Conservation (phyloP, 2,888 invertebrate genomes). For the Mimumesa dahlbomi region DNA sequence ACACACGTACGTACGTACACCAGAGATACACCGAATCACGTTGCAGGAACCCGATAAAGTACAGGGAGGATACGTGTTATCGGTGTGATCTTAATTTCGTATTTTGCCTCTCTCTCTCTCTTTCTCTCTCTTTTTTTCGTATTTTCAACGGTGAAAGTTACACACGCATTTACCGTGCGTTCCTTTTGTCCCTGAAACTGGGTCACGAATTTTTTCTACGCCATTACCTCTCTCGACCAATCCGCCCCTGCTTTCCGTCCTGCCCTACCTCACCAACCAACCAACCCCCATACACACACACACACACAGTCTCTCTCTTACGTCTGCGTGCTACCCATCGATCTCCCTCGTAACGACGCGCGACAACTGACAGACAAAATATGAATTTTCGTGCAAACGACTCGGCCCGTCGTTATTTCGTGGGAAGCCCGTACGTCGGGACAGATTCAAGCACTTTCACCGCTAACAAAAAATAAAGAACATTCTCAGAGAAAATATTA, state of each 20-base stretch:
- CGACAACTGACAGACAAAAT: slow-evolving; percentile 42
- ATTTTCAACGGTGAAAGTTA: too few relatives aligned
- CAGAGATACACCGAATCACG: too few relatives aligned
- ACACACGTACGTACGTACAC: too few relatives aligned
- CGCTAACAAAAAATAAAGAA: too few relatives aligned
- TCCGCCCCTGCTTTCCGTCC: slow-evolving; percentile 49
- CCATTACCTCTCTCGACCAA: slow-evolving; percentile 55
- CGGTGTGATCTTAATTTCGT: background rate
- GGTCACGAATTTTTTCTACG: slow-evolving; percentile 67
- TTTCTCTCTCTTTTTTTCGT: background rate
- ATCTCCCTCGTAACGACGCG: slow-evolving; percentile 44
- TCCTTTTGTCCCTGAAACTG: slow-evolving; percentile 58
- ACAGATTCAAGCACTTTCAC: too few relatives aligned
- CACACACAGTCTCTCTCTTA: too few relatives aligned
- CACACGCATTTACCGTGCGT: slow-evolving; percentile 36
- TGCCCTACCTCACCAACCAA: slow-evolving; percentile 30
- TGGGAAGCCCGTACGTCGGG: too few relatives aligned
- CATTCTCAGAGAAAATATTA: too few relatives aligned
- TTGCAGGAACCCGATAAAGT: too few relatives aligned
- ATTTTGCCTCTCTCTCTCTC: background rate
- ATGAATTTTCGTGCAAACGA: slow-evolving; percentile 29
- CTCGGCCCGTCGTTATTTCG: background rate
- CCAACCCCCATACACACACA: background rate
- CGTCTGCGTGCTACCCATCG: slow-evolving; percentile 56
- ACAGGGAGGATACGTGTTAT: too few relatives aligned